phyloP scores from a whole-genome alignment of 2,113 vertebrate genomes.

The Takifugu flavidus region DNA sequence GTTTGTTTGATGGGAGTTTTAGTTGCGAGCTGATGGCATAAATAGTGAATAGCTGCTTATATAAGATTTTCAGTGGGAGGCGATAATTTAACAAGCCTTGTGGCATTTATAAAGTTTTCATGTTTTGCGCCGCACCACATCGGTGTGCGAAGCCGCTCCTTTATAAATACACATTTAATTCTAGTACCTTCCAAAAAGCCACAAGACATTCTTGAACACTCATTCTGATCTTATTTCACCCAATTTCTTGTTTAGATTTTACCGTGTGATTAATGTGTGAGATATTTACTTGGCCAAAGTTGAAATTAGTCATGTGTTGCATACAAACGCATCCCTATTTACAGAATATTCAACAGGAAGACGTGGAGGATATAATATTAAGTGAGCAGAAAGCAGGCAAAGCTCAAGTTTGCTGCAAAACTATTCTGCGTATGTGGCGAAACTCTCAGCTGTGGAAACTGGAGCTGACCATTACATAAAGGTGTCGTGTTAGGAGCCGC shows the following conservation, averaged over 20 bases:
- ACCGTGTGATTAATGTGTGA: too few relatives aligned
- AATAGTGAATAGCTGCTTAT: slow-evolving; percentile 30
- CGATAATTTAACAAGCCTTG: slow-evolving; percentile 39
- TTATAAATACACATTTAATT: neutral
- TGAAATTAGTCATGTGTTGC: too few relatives aligned
- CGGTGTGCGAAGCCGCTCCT: neutral
- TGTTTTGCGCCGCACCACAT: slow-evolving; percentile 32
- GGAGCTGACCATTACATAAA: slow-evolving; percentile 28
- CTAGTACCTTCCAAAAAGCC: neutral
- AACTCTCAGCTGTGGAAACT: slow-evolving; percentile 20
- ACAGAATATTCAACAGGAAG: too few relatives aligned
- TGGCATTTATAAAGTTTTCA: slow-evolving; percentile 51
- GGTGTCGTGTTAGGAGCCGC: slow-evolving; percentile 18
- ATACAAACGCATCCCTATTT: too few relatives aligned
- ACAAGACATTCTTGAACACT: too few relatives aligned
- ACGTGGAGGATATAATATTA: too few relatives aligned
- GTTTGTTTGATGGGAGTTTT: neutral
- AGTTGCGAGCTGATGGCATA: slow-evolving; percentile 34
- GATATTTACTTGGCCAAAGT: too few relatives aligned
- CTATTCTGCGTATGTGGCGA: slow-evolving; percentile 3
- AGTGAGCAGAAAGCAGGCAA: neutral
- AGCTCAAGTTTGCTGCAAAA: neutral
- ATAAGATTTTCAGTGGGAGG: slow-evolving; percentile 32
- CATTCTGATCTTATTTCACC: neutral
- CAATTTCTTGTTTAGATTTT: too few relatives aligned